Percentiles rank a stretch among this genome's conserved stretches.
Conservation (phyloP, 2,797 vertebrate species). For the Notolepis coatsorum region DNA sequence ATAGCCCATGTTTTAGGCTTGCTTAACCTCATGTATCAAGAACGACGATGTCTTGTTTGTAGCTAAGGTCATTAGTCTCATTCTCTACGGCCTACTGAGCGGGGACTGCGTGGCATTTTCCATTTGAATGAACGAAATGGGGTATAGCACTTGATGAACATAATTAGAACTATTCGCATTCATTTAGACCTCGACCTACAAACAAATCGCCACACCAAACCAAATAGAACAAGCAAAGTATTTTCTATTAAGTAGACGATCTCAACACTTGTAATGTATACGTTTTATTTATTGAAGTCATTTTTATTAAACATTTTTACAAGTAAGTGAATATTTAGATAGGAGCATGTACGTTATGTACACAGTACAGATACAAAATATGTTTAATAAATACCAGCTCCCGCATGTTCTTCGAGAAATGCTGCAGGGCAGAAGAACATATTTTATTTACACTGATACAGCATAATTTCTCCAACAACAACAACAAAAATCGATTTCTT, state of each 20-base stretch:
- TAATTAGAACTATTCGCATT: no score
- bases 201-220: background rate
- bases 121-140: no score
- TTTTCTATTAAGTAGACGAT: conserved; percentile 4
- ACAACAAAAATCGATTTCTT: conserved; percentile 17
- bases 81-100: no score
- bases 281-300: conserved; percentile 73
- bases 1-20: no score
- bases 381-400: conserved; percentile 80
- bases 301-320: conserved; percentile 73
- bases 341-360: conserved; percentile 77
- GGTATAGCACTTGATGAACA: no score
- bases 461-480: conserved; percentile 40
- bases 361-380: conserved; percentile 82
- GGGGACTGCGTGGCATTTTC: no score
- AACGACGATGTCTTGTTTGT: no score
- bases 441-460: conserved; percentile 72
- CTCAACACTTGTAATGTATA: conserved; percentile 52
- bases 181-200: no score
- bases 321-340: conserved; percentile 71
- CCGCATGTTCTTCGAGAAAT: conserved; percentile 48
- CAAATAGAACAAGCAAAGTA: background rate
- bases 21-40: no score
- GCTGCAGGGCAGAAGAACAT: conserved; percentile 58
- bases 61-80: no score